Conservation (phyloP, 1,140 invertebrate genomes). For the Palaemon carinicauda region DNA sequence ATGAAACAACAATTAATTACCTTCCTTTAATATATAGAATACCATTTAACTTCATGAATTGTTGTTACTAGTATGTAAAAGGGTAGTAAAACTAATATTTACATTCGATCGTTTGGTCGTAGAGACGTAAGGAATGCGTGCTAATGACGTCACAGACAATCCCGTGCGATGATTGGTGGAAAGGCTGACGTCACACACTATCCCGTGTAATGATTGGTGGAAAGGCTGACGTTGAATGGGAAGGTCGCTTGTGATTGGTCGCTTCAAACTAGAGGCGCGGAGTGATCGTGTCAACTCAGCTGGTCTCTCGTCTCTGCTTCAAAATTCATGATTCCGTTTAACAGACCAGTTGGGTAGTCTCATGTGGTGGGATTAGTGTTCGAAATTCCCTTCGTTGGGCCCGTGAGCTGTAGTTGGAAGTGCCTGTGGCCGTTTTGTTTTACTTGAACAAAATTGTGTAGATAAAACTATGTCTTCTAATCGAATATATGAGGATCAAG, state of each 20-base stretch:
- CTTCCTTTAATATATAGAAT: not conserved
- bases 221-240: not conserved
- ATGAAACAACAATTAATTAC: not conserved
- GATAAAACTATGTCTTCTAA: not conserved
- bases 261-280: slow-evolving; percentile 37
- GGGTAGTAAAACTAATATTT: not conserved
- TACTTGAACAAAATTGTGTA: not conserved
- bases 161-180: not conserved
- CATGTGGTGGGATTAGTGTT: not conserved
- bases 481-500: not conserved
- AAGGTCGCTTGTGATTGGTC: slow-evolving; percentile 7
- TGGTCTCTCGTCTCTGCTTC: slow-evolving; percentile 3
- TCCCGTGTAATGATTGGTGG: too few species aligned
- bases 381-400: not conserved
- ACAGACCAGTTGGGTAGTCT: not conserved
- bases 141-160: slow-evolving; percentile 13
- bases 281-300: not conserved
- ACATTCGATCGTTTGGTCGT: not conserved
- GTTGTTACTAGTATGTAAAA: not conserved
- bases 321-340: not conserved
- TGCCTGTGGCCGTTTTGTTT: not conserved
- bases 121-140: slow-evolving; percentile 27
- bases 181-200: slow-evolving; percentile 2
- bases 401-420: not conserved
- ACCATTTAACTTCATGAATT: not conserved